A percentile compares a stretch with the other conserved stretches of the same genome.
Conservation (phyloP, 2,888 invertebrate genomes). For the Oscheius myriophilus region DNA sequence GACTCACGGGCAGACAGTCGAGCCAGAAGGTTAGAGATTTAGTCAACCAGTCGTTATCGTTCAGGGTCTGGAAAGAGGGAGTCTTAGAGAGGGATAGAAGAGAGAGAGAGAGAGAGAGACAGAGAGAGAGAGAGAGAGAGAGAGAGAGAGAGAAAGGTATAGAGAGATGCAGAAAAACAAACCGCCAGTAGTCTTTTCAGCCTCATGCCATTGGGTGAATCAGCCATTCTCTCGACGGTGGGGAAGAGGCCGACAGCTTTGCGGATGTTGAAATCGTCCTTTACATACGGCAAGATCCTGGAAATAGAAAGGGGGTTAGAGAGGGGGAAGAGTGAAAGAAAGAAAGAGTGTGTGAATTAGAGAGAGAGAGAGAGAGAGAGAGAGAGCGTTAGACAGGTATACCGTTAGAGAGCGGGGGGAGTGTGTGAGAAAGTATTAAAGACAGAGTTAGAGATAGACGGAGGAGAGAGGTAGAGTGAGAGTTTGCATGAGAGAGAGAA, state of each 20-base stretch:
- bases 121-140: neutral
- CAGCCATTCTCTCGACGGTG: slow-evolving; percentile 63
- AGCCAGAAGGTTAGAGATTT: slow-evolving; percentile 52
- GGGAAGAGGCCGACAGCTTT: slow-evolving; percentile 62
- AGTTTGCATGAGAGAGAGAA: too few relatives aligned
- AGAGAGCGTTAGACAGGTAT: too few relatives aligned
- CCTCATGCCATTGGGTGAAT: slow-evolving; percentile 59
- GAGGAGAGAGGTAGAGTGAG: too few relatives aligned
- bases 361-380: too few relatives aligned
- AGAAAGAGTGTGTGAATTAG: too few relatives aligned
- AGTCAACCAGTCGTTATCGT: slow-evolving; percentile 56
- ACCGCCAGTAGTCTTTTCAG: slow-evolving; percentile 54
- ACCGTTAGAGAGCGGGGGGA: too few relatives aligned
- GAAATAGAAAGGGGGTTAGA: neutral
- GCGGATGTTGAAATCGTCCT: slow-evolving; percentile 46
- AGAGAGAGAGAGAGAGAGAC: neutral
- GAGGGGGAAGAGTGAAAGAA: too few relatives aligned
- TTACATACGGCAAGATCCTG: slow-evolving; percentile 50
- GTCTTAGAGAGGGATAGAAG: too few relatives aligned
- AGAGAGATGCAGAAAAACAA: neutral
- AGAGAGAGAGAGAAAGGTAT: neutral
- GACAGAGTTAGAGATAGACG: too few relatives aligned
- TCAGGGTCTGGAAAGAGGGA: slow-evolving; percentile 48
- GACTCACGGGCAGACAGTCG: slow-evolving; percentile 46
- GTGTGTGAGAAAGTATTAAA: too few relatives aligned